Evolutionary conservation across 37 sponge, comb jelly and placozoan species (phyloP), one percentile per base, ranked within the genome.

Genomic region (Crambe crambe): DNA sequence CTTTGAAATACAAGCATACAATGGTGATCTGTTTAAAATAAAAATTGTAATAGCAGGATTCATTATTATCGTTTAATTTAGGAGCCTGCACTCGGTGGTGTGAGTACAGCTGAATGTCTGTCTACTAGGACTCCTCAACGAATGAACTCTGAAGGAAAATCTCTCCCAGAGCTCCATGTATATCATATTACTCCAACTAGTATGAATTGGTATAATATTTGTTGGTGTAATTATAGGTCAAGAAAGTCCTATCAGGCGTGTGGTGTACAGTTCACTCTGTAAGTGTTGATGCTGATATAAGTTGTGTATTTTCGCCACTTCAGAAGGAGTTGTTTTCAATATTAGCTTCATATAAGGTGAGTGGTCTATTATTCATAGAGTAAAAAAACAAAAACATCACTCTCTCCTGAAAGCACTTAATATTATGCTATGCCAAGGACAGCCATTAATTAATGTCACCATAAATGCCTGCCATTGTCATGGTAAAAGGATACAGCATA

Each of bases 281-380:
- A 44, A 36, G 18, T 61, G 47, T 56, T 59, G 40, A 43, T 44
- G 1, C 20, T 3, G 32, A 21, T 12, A 17, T 36, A 76, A 72
- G 23, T 3, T n/a, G n/a, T n/a, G 20, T 43, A 3, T 71, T 77
- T 40, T 69, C 86, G 38, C 32, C 40, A 17, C 59, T 85, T n/a
- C 90, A 90, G 42, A 37, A 68, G 61, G 37, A 70, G 51, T 17
- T 90, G 37, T 85, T 90, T 37, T 21, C 60, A 18, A 35, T 79
- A 9, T 27, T 85, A 39, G 58, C 74, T 38, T 40, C 42, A 2
- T 90, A 90, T 43, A 83, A 89, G 85, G 90, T 90, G 57, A 62
- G 30, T 68, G 37, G 4, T 25, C 38, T 68, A 37, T 68, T 5
- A 4, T 47, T 47, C 12, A 47, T 47, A 47, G 51, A 47, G 51